Evolutionary conservation across 2,113 vertebrate genomes (phyloP).

Genomic region (Vulpes ferrilata): DNA sequence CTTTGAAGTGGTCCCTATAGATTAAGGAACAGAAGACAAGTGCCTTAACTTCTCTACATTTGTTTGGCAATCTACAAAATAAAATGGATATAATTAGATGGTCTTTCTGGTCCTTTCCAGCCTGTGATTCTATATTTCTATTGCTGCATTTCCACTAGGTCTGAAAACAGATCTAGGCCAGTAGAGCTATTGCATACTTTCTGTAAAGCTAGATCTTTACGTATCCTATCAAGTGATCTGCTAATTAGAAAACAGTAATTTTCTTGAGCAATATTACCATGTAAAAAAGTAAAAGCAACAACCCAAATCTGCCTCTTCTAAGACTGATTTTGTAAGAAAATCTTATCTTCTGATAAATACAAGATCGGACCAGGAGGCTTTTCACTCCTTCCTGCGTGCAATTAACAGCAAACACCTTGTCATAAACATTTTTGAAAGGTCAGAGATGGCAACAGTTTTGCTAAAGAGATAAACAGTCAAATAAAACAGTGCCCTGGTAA

Average conservation of each 20-base stretch:
- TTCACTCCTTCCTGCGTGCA: constrained; percentile 65
- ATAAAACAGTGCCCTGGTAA: constrained; percentile 88
- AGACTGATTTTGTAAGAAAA: constrained; percentile 63
- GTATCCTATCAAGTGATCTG: constrained; percentile 16
- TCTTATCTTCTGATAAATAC: not conserved
- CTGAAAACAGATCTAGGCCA: not conserved
- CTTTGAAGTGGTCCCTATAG: not conserved
- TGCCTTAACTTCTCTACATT: not conserved
- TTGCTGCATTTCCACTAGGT: constrained; percentile 32
- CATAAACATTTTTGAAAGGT: constrained; percentile 91
- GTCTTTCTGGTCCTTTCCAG: not conserved
- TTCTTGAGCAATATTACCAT: not conserved
- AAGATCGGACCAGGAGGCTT: constrained; percentile 38
- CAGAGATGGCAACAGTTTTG: constrained; percentile 87
- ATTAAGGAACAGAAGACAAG: not conserved
- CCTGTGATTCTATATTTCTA: not conserved
- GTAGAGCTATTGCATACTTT: not conserved
- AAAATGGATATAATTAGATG: not conserved
- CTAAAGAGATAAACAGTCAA: constrained; percentile 90
- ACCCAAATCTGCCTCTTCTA: not conserved
- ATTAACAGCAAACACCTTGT: constrained; percentile 84
- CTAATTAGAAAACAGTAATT: constrained; percentile 45
- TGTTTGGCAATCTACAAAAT: not conserved
- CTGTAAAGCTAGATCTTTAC: not conserved
- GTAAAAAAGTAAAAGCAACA: constrained; percentile 17